phyloP scores from a whole-genome alignment of 2,113 vertebrate species.

The Clarias gariepinus region DNA sequence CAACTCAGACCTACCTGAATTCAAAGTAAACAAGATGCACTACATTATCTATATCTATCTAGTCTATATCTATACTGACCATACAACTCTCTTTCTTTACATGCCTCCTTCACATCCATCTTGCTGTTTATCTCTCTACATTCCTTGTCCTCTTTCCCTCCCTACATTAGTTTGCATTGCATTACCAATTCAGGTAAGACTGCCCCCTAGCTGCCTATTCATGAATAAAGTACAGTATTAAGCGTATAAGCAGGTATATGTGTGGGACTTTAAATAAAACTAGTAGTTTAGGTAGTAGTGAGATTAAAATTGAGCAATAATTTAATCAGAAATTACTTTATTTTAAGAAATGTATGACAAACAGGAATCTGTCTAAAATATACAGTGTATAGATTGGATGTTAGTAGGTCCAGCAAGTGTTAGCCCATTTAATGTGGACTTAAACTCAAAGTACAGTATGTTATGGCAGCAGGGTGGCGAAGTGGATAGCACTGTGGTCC shows the following conservation, averaged over 20 bases:
- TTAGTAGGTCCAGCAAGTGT: not conserved
- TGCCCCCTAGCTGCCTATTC: conserved; percentile 1
- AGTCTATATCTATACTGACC: not conserved
- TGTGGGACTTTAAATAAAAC: not conserved
- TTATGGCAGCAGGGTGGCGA: too few species aligned
- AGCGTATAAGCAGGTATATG: not conserved
- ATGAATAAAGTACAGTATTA: not conserved
- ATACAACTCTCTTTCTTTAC: not conserved
- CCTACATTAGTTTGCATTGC: not conserved
- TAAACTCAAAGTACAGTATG: not conserved
- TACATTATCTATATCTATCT: not conserved
- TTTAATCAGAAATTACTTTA: not conserved
- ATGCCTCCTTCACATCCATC: not conserved
- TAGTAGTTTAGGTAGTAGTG: not conserved
- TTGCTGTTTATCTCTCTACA: not conserved
- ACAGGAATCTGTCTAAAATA: not conserved
- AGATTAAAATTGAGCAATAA: not conserved
- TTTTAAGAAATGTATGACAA: not conserved
- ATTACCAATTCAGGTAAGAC: not conserved
- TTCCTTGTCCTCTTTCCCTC: not conserved
- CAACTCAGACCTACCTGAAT: not conserved
- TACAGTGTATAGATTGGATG: not conserved
- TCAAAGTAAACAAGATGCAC: conserved; percentile 14
- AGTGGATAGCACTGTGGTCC: too few species aligned
- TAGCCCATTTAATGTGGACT: not conserved